Base-by-base conservation (phyloP, 2,888 invertebrate genomes). In the Panzeria rudis region DNA sequence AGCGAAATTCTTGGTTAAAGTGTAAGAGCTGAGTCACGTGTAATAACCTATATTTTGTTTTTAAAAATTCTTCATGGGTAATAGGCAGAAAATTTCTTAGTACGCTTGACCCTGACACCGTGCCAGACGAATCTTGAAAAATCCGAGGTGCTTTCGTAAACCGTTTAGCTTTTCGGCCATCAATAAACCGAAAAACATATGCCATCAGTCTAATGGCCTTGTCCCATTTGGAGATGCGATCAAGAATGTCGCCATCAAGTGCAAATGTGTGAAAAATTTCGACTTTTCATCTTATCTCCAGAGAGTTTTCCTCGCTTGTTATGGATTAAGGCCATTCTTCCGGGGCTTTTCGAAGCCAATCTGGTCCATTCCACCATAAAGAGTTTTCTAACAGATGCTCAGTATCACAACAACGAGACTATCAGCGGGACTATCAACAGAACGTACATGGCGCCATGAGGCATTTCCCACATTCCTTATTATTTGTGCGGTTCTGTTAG, bases 321-420 rank as follows among this genome's bases (percentile, higher is more conserved):
- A 23, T 52, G 3, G 52, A 8, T 9, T 23, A 23, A 23, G 52
- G 23, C 52, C 52, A 52, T 52, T 52, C 8, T 20, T 52, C 52
- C 13, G 20, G 2, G 3, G 11, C 3, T 6, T 29, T 29, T 29
- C 6, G 3, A 29, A 29, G 29, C 3, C 52, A 52, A 11, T 20
- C 23, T 23, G 23, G 52, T 17, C 52, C 52, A 11, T 20, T 52
- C 52, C 52, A 52, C 52, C 52, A 52, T 29, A 52, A 52, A 9
- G 52, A 52, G 52, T 5, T 23, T 9, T 52, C 11, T 5, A 52
- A 23, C 4, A 52, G 52, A 7, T 52, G 52, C 11, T 52, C 9
- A 23, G 23, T 8, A 5, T 20, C 52, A 52, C 23, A 52, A 23
- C 52, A 20, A 52, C 52, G 52, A 23, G 20, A 52, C 23, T 6